Percentiles rank a stretch among this genome's conserved stretches.
Evolutionary conservation across 2,797 vertebrate species (phyloP).

Genomic region (Benthosema pterotum): DNA sequence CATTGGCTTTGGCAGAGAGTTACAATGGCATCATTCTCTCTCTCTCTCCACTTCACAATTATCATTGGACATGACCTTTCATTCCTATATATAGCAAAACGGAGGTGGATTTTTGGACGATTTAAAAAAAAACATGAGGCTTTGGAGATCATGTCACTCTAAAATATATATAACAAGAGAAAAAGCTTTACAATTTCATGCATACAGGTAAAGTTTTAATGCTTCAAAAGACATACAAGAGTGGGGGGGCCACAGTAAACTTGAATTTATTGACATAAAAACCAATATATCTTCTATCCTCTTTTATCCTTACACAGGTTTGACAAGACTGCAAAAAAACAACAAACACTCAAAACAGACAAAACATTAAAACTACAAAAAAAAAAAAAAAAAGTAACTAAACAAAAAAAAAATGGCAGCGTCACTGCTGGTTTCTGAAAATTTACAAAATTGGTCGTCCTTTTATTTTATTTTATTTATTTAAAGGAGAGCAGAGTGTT

Average conservation of each 20-base stretch:
- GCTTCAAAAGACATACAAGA: slow-evolving; percentile 89
- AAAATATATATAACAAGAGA: slow-evolving; percentile 77
- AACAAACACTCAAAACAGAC: slow-evolving; percentile 72
- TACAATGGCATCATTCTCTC: slow-evolving; percentile 80
- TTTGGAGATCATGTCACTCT: slow-evolving; percentile 64
- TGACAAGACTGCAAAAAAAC: slow-evolving; percentile 85
- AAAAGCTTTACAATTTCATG: slow-evolving; percentile 87
- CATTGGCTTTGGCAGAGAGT: slow-evolving; percentile 81
- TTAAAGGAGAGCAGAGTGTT: slow-evolving; percentile 64
- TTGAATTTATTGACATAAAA: slow-evolving; percentile 94
- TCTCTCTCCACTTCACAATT: slow-evolving; percentile 79
- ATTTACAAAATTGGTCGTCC: slow-evolving; percentile 69
- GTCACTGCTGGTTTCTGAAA: slow-evolving; percentile 74
- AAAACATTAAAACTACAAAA: slow-evolving; percentile 72
- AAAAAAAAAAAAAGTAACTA: slow-evolving; percentile 72
- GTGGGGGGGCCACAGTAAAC: slow-evolving; percentile 91
- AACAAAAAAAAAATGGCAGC: slow-evolving; percentile 70
- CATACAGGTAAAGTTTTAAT: slow-evolving; percentile 89
- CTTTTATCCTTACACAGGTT: slow-evolving; percentile 92
- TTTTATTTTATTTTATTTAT: slow-evolving; percentile 37
- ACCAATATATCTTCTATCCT: slow-evolving; percentile 85
- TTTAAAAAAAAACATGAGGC: slow-evolving; percentile 54
- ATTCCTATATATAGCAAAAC: slow-evolving; percentile 59
- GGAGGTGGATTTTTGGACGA: slow-evolving; percentile 55
- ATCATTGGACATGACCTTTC: slow-evolving; percentile 69